Evolutionary conservation across 2,113 vertebrate species (phyloP).

Genomic region (Xenopus laevis): DNA sequence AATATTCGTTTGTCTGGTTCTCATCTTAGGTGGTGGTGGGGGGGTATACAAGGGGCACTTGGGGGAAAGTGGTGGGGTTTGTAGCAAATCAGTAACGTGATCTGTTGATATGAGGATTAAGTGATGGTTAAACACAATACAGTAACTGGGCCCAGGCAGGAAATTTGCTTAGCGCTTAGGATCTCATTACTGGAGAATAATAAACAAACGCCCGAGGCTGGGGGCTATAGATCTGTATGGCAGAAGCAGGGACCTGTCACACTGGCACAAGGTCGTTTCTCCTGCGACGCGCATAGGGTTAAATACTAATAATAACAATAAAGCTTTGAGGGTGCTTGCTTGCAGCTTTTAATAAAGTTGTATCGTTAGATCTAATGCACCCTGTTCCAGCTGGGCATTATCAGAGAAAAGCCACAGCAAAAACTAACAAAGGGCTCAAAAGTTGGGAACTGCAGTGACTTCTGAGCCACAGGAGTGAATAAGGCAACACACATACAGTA

Average conservation of each 20-base stretch:
- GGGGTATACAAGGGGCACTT: background rate
- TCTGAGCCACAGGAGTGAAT: too few species aligned
- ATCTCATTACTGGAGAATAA: constrained; percentile 39
- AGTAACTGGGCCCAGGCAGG: constrained; percentile 22
- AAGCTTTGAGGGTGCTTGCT: too few species aligned
- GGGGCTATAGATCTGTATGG: background rate
- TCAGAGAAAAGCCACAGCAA: too few species aligned
- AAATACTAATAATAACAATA: too few species aligned
- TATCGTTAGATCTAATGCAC: constrained; percentile 25
- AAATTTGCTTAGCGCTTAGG: constrained; percentile 36
- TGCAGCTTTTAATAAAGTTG: constrained; percentile 10
- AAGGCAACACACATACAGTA: too few species aligned
- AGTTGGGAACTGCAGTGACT: too few species aligned
- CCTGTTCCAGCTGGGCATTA: constrained; percentile 18
- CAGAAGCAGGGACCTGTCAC: background rate
- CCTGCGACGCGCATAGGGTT: too few species aligned
- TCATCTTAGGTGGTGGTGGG: too few species aligned
- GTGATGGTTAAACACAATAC: constrained; percentile 40
- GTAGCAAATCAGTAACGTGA: constrained; percentile 33
- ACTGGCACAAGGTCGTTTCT: too few species aligned
- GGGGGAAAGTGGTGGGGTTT: constrained; percentile 20
- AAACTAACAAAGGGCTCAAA: too few species aligned
- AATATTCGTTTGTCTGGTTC: too few species aligned
- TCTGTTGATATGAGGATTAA: constrained; percentile 39
- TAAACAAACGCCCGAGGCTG: constrained; percentile 14